phyloP scores from a whole-genome alignment of 1,140 invertebrate species.

The Trichoplusia ni region DNA sequence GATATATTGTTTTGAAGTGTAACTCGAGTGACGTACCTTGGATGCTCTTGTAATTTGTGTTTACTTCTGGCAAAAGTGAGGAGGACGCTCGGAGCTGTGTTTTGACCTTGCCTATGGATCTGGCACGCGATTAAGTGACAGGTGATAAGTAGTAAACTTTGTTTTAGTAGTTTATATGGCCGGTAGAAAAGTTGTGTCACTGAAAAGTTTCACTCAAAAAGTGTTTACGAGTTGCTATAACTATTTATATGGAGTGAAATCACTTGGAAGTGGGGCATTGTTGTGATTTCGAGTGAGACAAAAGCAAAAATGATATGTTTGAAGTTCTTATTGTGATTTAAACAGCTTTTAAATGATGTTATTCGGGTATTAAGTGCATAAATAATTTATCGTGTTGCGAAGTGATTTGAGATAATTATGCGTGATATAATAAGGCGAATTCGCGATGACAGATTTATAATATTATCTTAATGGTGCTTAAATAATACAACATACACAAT shows the following conservation, averaged over 20 bases:
- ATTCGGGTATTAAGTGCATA: not conserved
- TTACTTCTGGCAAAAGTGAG: conserved; percentile 68
- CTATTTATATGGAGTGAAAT: conserved; percentile 32
- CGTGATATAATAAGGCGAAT: not conserved
- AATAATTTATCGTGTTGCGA: not conserved
- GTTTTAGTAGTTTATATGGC: conserved; percentile 59
- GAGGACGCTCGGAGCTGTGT: conserved; percentile 60
- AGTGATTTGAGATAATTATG: not conserved
- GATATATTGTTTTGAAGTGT: conserved; percentile 78
- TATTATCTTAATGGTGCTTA: conserved; percentile 1
- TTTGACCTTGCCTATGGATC: conserved; percentile 63
- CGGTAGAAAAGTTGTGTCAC: conserved; percentile 64
- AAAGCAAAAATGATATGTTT: not conserved
- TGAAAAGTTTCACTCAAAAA: conserved; percentile 72
- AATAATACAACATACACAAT: conserved; percentile 12
- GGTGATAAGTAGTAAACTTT: conserved; percentile 65
- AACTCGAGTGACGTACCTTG: conserved; percentile 67
- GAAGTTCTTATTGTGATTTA: not conserved
- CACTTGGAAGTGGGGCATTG: not conserved
- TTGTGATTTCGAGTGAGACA: conserved; percentile 1
- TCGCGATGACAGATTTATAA: not conserved
- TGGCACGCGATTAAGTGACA: conserved; percentile 59
- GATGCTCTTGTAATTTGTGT: conserved; percentile 74
- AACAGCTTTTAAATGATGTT: not conserved
- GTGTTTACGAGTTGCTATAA: conserved; percentile 50